A percentile compares a stretch with the other conserved stretches of the same genome.
Conservation (phyloP, 1,140 invertebrate species). For the Drosophila pallidifrons region DNA sequence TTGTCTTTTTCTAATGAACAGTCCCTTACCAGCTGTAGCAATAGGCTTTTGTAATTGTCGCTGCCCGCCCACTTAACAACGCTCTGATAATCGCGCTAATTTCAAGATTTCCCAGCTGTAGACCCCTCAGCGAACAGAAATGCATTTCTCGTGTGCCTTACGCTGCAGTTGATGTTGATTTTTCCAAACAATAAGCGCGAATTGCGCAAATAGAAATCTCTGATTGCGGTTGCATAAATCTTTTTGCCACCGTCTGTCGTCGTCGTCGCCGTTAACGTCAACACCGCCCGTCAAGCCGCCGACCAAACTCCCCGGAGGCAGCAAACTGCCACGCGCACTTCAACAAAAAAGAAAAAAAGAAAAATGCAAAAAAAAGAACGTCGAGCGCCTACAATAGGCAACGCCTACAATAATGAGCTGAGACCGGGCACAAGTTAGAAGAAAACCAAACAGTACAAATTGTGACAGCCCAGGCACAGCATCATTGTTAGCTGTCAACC, state of each 20-base stretch:
- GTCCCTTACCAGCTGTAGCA: slow-evolving; percentile 20
- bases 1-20: slow-evolving; percentile 70
- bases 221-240: slow-evolving; percentile 31
- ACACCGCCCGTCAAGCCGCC: slow-evolving; percentile 34
- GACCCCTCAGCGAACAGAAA: slow-evolving; percentile 48
- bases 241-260: slow-evolving; percentile 43
- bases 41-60: slow-evolving; percentile 53
- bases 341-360: slow-evolving; percentile 41
- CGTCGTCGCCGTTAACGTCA: slow-evolving; percentile 7
- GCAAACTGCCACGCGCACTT: slow-evolving; percentile 54
- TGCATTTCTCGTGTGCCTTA: slow-evolving; percentile 66
- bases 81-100: slow-evolving; percentile 84
- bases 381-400: slow-evolving; percentile 37
- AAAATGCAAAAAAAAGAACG: background rate
- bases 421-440: slow-evolving; percentile 15
- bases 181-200: slow-evolving; percentile 82
- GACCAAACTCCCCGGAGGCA: slow-evolving; percentile 66
- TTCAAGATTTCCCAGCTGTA: slow-evolving; percentile 83
- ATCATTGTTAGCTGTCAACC: slow-evolving; percentile 27
- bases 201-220: slow-evolving; percentile 78
- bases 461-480: slow-evolving; percentile 38
- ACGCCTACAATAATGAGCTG: slow-evolving; percentile 28
- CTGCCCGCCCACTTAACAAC: slow-evolving; percentile 64
- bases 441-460: slow-evolving; percentile 41
- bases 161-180: slow-evolving; percentile 57